These are phyloP conservation scores for Himantopus leucocephalus DNA, from an alignment of 2,113 vertebrate genomes.

Conservation along the genomic window DNA sequence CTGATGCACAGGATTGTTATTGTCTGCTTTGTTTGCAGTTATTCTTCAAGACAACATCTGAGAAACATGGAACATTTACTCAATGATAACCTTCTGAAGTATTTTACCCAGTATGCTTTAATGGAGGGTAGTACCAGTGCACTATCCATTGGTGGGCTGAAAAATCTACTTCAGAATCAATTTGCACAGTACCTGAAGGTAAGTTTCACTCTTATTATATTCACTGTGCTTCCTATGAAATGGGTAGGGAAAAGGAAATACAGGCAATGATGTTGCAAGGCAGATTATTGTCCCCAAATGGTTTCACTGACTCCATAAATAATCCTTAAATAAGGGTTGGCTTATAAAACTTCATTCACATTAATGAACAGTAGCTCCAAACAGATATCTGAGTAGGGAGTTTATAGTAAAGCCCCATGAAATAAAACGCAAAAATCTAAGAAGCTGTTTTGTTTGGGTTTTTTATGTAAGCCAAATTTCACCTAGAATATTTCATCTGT, in stretches of 20 bases:
- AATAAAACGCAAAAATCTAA: not conserved
- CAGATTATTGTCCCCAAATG: not conserved
- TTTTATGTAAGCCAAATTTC: not conserved
- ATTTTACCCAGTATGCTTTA: constrained; percentile 62
- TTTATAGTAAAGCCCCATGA: not conserved
- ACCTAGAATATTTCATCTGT: not conserved
- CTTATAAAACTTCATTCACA: not conserved
- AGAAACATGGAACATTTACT: constrained; percentile 57
- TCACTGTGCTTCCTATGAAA: not conserved
- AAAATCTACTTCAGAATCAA: constrained; percentile 56
- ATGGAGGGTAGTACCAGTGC: constrained; percentile 52
- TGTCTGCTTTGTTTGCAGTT: constrained; percentile 11
- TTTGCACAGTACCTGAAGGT: constrained; percentile 66
- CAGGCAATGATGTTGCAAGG: not conserved
- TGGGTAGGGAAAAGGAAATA: not conserved
- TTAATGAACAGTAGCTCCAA: not conserved
- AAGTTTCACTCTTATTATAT: not conserved
- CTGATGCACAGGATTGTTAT: not conserved
- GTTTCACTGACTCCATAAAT: not conserved
- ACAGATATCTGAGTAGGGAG: not conserved
- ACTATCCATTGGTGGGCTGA: constrained; percentile 45
- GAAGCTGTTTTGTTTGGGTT: not conserved
- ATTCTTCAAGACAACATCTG: not conserved
- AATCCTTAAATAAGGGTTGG: not conserved
- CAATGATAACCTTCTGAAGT: constrained; percentile 44